Evolutionary conservation across 2,113 vertebrate species (phyloP).

Genomic region (Ivindomyrus marchei): DNA sequence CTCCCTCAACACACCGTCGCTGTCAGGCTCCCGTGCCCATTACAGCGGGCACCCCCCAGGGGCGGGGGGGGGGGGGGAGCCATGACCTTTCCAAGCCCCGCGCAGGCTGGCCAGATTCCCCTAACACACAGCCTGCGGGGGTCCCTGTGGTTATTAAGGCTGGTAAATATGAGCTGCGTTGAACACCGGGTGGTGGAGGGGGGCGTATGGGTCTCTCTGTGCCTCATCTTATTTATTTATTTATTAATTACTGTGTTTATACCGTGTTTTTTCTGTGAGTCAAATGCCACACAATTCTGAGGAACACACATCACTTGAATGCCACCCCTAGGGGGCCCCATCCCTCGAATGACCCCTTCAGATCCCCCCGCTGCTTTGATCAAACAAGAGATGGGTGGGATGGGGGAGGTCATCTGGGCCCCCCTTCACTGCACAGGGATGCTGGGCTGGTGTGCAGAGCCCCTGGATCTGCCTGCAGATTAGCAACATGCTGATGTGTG

Average conservation of each 20-base stretch:
- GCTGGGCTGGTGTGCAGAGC: not conserved
- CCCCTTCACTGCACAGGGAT: not conserved
- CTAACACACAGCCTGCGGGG: not conserved
- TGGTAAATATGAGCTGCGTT: not conserved
- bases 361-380: not conserved
- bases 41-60: not conserved
- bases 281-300: not conserved
- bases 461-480: conserved; percentile 4
- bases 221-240: not conserved
- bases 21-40: not conserved
- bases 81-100: not conserved
- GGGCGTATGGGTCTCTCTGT: not conserved
- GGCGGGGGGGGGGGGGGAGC: not conserved
- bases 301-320: not conserved
- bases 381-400: conserved; percentile 19
- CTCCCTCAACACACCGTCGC: too few relatives aligned
- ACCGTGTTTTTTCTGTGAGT: not conserved
- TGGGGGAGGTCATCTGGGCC: not conserved
- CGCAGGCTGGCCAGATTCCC: not conserved
- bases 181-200: not conserved
- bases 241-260: not conserved
- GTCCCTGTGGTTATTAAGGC: not conserved
- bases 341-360: not conserved
- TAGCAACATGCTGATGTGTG: conserved; percentile 23
- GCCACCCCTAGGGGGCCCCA: not conserved